Base-by-base conservation (phyloP, 2,888 invertebrate genomes). In the Ctenicera cuprea region DNA sequence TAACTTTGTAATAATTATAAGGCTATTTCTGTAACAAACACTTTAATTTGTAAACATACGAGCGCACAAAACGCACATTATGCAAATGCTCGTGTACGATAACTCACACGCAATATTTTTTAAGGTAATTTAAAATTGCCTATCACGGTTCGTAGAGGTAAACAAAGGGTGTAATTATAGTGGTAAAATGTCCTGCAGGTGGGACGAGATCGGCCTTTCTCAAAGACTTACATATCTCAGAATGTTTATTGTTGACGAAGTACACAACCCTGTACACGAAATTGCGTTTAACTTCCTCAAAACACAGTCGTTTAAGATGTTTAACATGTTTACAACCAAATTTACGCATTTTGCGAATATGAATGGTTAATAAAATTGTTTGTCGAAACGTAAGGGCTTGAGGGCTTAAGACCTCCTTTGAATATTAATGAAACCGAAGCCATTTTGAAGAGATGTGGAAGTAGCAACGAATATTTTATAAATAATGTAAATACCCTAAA, bases 281-380 rank as follows among this genome's bases (percentile, higher is more conserved):
- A 62, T 41, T 62, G 62, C 62, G 62, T 62, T 45, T 41, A 30
- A 30, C 45, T 62, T 30, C 7, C 45, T 41, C 43, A 9, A 45
- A 45, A 62, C 22, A 18, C 18, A 45, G n/a, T 62, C 43, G 62
- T 43, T 62, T 22, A 62, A 62, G 62, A 62, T 62, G 62, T 62
- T 62, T 62, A 62, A 45, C 62, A 62, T 62, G 45, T 45, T 62
- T 45, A 62, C 62, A 62, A 45, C 45, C 62, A 45, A 38, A 62
- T 45, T 62, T 62, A 62, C 45, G 62, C 62, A 45, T 45, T 62
- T n/a, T 62, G 12, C 30, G 62, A 22, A 45, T 62, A 62, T 45
- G 62, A 62, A 62, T 62, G 62, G 62, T 43, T 62, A 62, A 62
- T 62, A 62, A 62, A 62, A 62, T 45, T 62, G 62, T 62, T 62